phyloP scores from a whole-genome alignment of 2,888 invertebrate species.

The Cremastinae sp. region DNA sequence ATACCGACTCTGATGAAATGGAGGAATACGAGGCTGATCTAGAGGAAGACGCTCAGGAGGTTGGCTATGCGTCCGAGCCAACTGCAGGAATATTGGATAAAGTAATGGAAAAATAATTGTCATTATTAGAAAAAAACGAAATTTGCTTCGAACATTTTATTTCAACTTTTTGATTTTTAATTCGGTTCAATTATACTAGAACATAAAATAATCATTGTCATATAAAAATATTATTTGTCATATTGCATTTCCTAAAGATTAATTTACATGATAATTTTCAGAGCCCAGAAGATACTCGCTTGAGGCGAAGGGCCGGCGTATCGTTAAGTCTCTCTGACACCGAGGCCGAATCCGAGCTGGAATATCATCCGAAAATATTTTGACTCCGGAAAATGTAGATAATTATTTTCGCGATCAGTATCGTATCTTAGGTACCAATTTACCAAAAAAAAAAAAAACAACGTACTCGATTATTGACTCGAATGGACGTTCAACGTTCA shows the following conservation, averaged over 20 bases:
- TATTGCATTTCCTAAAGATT: slow-evolving; percentile 50
- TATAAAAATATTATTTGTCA: neutral
- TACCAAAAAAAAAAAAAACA: slow-evolving; percentile 1
- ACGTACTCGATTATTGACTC: neutral
- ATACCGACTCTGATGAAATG: slow-evolving; percentile 85
- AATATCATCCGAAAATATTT: slow-evolving; percentile 77
- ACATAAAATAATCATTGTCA: no score
- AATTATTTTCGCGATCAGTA: slow-evolving; percentile 34
- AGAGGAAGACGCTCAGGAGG: slow-evolving; percentile 85
- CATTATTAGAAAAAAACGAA: neutral
- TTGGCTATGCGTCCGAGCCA: slow-evolving; percentile 93
- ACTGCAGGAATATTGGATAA: slow-evolving; percentile 82
- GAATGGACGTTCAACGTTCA: slow-evolving; percentile 26
- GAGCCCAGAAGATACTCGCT: slow-evolving; percentile 82
- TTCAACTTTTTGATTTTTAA: slow-evolving; percentile 23
- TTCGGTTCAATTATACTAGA: neutral
- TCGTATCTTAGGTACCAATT: slow-evolving; percentile 12
- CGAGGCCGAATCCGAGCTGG: slow-evolving; percentile 88
- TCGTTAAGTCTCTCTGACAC: slow-evolving; percentile 91
- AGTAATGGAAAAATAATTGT: no score
- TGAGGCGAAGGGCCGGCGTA: slow-evolving; percentile 86
- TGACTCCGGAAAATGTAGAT: slow-evolving; percentile 60
- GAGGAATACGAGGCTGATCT: slow-evolving; percentile 84
- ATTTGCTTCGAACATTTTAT: slow-evolving; percentile 2
- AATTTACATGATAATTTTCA: slow-evolving; percentile 63